Percentiles rank a stretch among this genome's conserved stretches.
phyloP scores from a whole-genome alignment of 2,888 invertebrate genomes.

The Drosophila kuntzei region DNA sequence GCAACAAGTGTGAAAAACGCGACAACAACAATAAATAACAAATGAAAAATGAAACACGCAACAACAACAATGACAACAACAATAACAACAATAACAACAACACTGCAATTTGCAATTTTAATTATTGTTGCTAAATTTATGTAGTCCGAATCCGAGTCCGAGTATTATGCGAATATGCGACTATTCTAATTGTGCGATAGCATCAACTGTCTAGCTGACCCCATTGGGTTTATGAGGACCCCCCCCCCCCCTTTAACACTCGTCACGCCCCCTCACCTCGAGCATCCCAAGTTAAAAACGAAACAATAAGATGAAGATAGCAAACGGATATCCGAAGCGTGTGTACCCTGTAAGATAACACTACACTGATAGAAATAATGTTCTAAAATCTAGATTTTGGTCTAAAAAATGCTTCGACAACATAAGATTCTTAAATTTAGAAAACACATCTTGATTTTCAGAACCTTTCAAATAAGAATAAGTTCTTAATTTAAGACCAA shows the following conservation, averaged over 20 bases:
- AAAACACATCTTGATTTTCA: too few species aligned
- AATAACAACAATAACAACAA: constrained; percentile 17
- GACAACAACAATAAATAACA: constrained; percentile 9
- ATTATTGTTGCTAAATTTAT: constrained; percentile 45
- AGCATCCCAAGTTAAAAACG: constrained; percentile 7
- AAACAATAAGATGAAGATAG: constrained; percentile 1
- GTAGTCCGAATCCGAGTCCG: constrained; percentile 10
- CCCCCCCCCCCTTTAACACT: neutral
- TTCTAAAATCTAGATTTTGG: too few species aligned
- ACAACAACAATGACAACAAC: constrained; percentile 8
- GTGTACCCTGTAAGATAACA: constrained; percentile 11
- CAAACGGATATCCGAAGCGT: neutral
- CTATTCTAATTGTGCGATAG: constrained; percentile 34
- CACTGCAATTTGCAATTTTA: constrained; percentile 48
- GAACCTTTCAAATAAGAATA: too few species aligned
- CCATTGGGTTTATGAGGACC: constrained; percentile 32
- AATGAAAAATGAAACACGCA: constrained; percentile 6
- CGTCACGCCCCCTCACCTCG: constrained; percentile 10
- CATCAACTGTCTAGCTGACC: constrained; percentile 46
- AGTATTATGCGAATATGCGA: constrained; percentile 23
- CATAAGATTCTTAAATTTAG: too few species aligned
- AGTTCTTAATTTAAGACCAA: too few species aligned
- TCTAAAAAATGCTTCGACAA: too few species aligned
- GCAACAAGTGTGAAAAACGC: constrained; percentile 52
- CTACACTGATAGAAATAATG: too few species aligned